These are phyloP conservation scores for Ptychobarbus kaznakovi DNA, from an alignment of 2,797 vertebrate species.

Conservation along the genomic window DNA sequence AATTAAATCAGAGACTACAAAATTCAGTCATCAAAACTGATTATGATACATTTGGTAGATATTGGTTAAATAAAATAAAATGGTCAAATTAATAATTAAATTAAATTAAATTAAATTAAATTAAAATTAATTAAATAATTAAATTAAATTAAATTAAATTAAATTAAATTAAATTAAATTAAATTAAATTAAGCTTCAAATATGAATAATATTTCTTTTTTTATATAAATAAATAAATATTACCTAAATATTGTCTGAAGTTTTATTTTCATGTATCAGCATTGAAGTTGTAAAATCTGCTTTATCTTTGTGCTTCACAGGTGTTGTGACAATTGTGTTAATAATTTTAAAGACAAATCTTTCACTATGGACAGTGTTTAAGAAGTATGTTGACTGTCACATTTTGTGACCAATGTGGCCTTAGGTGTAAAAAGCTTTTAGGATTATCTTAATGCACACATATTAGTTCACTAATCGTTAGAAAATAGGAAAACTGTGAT, in stretches of 20 bases:
- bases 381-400: not conserved
- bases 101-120: too few relatives aligned
- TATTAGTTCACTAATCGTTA: conserved; percentile 50
- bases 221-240: not conserved
- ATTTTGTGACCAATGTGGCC: not conserved
- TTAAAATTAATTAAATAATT: not conserved
- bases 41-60: not conserved
- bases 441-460: conserved; percentile 41
- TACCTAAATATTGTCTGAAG: not conserved
- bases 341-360: not conserved
- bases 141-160: not conserved
- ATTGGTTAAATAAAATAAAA: not conserved
- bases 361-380: not conserved
- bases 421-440: conserved; percentile 15
- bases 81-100: not conserved
- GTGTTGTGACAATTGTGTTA: not conserved
- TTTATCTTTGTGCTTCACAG: not conserved
- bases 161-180: too few relatives aligned
- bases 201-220: not conserved
- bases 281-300: not conserved
- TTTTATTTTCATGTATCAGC: not conserved
- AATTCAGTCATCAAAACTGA: not conserved
- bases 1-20: not conserved
- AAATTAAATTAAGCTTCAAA: not conserved
- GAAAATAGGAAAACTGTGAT: conserved; percentile 35